These are phyloP conservation scores for Cochlearius cochlearius DNA, from an alignment of 2,113 vertebrate species.

Conservation along the genomic window DNA sequence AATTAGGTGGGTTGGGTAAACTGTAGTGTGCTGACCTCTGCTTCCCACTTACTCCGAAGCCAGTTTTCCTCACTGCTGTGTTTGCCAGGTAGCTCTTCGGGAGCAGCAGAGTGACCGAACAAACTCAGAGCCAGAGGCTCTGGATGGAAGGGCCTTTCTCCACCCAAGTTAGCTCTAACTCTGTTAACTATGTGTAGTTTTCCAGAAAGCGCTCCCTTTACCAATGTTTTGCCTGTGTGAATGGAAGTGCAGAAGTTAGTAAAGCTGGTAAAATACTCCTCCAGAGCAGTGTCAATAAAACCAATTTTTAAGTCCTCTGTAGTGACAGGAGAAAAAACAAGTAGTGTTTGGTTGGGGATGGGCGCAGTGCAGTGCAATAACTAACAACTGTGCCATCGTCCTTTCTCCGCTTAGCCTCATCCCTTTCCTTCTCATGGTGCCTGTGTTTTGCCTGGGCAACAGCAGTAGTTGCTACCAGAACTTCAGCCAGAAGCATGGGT, in stretches of 20 bases:
- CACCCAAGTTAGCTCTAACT: not conserved
- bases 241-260: not conserved
- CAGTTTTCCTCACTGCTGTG: not conserved
- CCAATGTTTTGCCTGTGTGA: not conserved
- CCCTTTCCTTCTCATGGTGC: slow-evolving; percentile 83
- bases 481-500: slow-evolving; percentile 84
- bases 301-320: not conserved
- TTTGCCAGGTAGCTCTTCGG: not conserved
- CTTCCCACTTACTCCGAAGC: not conserved
- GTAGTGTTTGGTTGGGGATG: not conserved
- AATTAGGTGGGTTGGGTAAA: not conserved
- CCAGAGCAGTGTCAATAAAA: not conserved
- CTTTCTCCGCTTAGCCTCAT: slow-evolving; percentile 71
- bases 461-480: slow-evolving; percentile 79
- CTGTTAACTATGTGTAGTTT: not conserved
- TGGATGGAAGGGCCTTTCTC: not conserved
- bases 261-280: not conserved
- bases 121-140: not conserved
- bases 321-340: not conserved
- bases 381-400: not conserved
- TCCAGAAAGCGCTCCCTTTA: not conserved
- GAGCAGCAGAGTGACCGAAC: not conserved
- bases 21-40: not conserved
- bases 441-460: slow-evolving; percentile 82
- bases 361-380: not conserved